phyloP scores from a whole-genome alignment of 37 sponge, comb jelly and placozoan species.

The Trichoplax adhaerens region DNA sequence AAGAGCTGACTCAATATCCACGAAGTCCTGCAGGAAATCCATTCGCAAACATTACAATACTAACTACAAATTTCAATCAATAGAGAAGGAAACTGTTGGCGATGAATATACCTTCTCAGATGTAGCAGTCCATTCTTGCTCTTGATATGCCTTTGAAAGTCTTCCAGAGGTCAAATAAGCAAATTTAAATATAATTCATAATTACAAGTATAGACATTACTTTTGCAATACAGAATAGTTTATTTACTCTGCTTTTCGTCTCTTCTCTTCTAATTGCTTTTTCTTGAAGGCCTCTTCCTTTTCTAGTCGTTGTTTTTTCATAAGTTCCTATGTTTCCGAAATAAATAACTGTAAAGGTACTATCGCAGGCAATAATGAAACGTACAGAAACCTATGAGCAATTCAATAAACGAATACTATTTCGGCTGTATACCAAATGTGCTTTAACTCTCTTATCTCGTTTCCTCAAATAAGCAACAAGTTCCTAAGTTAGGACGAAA shows the following conservation, averaged over 20 bases:
- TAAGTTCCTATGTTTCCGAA: too few species aligned
- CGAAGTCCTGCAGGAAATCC: constrained; percentile 18
- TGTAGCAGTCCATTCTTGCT: constrained; percentile 11
- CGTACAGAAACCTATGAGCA: too few species aligned
- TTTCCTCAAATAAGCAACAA: constrained; percentile 26
- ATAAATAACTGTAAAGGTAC: too few species aligned
- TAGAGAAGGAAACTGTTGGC: background rate
- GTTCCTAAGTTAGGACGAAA: background rate
- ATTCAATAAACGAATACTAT: too few species aligned
- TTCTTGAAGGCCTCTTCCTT: background rate
- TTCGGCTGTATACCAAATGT: background rate
- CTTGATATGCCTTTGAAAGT: constrained; percentile 2
- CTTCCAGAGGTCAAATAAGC: constrained; percentile 2
- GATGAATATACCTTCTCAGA: constrained; percentile 5
- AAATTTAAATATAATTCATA: constrained; percentile 6
- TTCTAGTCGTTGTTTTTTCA: too few species aligned
- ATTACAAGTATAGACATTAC: background rate
- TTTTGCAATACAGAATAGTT: background rate
- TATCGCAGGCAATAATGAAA: too few species aligned
- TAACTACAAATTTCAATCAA: background rate
- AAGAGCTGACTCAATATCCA: constrained; percentile 24
- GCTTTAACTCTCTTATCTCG: constrained; percentile 24
- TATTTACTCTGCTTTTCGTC: constrained; percentile 1
- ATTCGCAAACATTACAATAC: background rate
- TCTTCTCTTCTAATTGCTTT: background rate